Conservation (phyloP, 2,113 vertebrate species). For the Agelaius phoeniceus region DNA sequence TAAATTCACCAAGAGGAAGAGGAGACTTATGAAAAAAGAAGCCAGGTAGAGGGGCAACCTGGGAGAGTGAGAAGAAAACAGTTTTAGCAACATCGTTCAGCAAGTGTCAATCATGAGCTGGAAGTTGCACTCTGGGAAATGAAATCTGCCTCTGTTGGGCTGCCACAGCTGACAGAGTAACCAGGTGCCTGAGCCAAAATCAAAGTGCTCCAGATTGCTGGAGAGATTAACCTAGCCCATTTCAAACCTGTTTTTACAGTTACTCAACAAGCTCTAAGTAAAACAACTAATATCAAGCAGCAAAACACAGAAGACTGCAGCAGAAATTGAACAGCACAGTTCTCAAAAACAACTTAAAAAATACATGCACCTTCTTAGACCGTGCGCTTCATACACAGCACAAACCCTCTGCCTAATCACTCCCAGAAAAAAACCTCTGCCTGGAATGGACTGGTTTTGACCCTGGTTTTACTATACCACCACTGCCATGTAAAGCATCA, state of each 20-base stretch:
- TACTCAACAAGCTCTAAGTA: background rate
- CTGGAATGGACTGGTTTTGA: background rate
- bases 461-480: background rate
- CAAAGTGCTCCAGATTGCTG: background rate
- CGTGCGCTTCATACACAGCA: rapidly evolving
- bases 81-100: conserved; percentile 40
- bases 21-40: conserved; percentile 87
- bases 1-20: conserved; percentile 93
- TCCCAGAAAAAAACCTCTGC: background rate
- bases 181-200: background rate
- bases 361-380: background rate
- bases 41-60: conserved; percentile 89
- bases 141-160: background rate
- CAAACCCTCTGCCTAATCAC: background rate
- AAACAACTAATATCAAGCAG: background rate
- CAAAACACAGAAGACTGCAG: background rate
- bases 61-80: conserved; percentile 37
- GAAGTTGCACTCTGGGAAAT: background rate
- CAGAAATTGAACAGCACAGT: background rate
- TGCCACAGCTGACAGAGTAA: background rate
- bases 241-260: conserved; percentile 3
- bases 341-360: background rate
- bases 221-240: background rate
- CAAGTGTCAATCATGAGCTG: background rate
- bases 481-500: background rate